Evolutionary conservation across 1,140 invertebrate genomes (phyloP).

Genomic region (Yoshiicerus persimilis): DNA sequence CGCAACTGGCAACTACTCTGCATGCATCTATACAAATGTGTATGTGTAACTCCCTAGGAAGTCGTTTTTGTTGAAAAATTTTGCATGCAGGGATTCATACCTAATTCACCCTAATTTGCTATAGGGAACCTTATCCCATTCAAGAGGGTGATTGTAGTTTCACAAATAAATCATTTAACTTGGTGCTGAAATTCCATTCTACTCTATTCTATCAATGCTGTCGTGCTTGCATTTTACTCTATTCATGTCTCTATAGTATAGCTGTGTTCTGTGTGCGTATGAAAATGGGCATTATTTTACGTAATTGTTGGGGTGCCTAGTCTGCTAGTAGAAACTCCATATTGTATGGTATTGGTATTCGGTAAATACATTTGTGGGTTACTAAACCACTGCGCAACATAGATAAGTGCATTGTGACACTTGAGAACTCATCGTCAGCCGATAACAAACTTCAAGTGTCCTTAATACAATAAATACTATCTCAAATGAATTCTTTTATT

Average conservation of each 20-base stretch:
- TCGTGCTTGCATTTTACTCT: background rate
- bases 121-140: background rate
- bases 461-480: no score
- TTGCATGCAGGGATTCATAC: background rate
- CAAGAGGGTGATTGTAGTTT: background rate
- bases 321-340: background rate
- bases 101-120: background rate
- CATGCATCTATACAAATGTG: background rate
- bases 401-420: no score
- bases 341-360: no score
- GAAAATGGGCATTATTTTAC: no score
- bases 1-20: background rate
- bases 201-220: no score
- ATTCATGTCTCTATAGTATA: background rate
- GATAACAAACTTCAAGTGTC: no score
- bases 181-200: background rate
- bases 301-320: background rate
- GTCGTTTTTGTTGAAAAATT: background rate
- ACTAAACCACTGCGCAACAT: no score
- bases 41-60: background rate
- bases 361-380: no score
- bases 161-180: background rate
- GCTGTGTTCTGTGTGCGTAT: no score
- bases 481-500: no score
- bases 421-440: no score